Evolutionary conservation across 2,113 vertebrate species (phyloP).

Genomic region (Prunella himalayana): DNA sequence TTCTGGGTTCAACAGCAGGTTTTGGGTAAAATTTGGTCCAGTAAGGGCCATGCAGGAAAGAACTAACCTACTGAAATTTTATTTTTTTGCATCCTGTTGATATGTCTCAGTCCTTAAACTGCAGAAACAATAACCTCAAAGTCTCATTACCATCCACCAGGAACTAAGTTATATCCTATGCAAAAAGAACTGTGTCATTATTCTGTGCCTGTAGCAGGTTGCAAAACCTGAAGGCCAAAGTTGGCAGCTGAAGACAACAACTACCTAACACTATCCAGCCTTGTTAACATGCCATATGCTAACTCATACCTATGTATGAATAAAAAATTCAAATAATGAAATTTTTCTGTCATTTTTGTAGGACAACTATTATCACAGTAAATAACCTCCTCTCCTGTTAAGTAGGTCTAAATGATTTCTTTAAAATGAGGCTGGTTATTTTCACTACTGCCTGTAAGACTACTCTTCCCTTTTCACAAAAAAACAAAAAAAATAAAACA

Average conservation of each 20-base stretch:
- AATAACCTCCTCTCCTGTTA: neutral
- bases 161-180: neutral
- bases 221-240: conserved; percentile 11
- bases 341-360: neutral
- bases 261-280: neutral
- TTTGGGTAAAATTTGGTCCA: neutral
- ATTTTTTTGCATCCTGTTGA: neutral
- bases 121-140: neutral
- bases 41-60: neutral
- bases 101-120: neutral
- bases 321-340: neutral
- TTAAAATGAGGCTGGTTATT: neutral
- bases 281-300: neutral
- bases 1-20: neutral
- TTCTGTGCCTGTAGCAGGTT: neutral
- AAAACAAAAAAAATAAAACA: neutral
- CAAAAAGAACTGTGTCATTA: neutral
- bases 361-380: neutral
- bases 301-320: neutral
- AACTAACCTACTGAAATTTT: neutral
- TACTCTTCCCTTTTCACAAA: neutral
- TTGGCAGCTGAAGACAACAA: neutral
- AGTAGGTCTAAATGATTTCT: neutral
- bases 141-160: neutral
- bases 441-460: neutral